Conservation (phyloP, 37 sponge, comb jelly and placozoan species). For the Hormiphora californensis region DNA sequence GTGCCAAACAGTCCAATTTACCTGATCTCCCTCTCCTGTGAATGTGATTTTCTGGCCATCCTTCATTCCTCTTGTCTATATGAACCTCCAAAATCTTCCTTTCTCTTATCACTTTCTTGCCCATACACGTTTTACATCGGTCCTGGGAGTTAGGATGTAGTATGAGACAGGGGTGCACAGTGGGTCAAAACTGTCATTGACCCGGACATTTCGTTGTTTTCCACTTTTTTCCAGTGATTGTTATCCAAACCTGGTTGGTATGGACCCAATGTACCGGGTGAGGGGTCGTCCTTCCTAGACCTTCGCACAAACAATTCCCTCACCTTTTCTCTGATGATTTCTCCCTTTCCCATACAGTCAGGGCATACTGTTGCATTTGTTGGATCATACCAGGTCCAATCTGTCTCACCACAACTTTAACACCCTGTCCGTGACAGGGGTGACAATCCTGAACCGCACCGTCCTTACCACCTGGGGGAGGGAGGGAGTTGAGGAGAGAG, state of each 20-base stretch:
- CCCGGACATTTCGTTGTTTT: too few species aligned
- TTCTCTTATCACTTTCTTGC: slow-evolving; percentile 72
- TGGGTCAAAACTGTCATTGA: too few species aligned
- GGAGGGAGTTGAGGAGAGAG: too few species aligned
- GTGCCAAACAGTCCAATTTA: not conserved
- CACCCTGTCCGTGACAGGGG: slow-evolving; percentile 76
- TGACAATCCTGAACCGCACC: slow-evolving; percentile 66
- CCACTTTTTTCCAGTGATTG: too few species aligned
- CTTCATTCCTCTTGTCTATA: slow-evolving; percentile 92
- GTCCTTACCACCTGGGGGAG: slow-evolving; percentile 79
- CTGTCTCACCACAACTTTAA: slow-evolving; percentile 69
- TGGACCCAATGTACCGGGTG: too few species aligned
- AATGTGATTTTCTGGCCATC: slow-evolving; percentile 91
- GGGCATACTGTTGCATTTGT: slow-evolving; percentile 73
- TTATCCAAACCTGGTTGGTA: too few species aligned
- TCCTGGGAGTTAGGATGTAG: too few species aligned
- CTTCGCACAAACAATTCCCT: too few species aligned
- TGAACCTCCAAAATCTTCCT: slow-evolving; percentile 89
- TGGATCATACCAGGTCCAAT: slow-evolving; percentile 85
- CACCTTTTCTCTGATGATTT: slow-evolving; percentile 72
- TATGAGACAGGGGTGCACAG: too few species aligned
- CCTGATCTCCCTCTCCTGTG: slow-evolving; percentile 88
- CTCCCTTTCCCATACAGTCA: slow-evolving; percentile 77
- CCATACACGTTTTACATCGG: slow-evolving; percentile 75
- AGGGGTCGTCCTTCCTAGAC: too few species aligned